These are phyloP conservation scores for Axea sp. DNA, from an alignment of 2,888 invertebrate genomes.

Conservation along the genomic window DNA sequence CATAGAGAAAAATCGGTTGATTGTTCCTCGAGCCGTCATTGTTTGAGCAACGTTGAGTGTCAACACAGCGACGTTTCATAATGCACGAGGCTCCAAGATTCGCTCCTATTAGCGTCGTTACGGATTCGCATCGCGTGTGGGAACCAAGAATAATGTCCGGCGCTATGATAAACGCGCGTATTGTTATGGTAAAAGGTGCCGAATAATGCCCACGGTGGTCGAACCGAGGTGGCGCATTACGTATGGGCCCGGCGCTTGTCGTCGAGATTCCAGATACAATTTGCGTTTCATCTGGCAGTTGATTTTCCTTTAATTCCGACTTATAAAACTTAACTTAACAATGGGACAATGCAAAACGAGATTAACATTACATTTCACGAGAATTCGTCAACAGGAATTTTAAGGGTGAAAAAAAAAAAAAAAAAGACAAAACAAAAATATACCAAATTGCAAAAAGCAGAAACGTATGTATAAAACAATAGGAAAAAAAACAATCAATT, in stretches of 20 bases:
- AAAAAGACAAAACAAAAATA: too few species aligned
- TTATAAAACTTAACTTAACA: background rate
- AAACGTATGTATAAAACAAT: too few species aligned
- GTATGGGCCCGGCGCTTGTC: conserved; percentile 32
- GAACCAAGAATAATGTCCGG: conserved; percentile 68
- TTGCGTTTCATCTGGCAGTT: background rate
- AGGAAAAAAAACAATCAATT: too few species aligned
- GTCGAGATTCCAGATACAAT: conserved; percentile 8
- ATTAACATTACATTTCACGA: conserved; percentile 3
- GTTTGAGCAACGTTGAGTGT: conserved; percentile 39
- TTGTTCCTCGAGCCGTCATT: conserved; percentile 1
- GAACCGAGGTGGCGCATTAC: conserved; percentile 35
- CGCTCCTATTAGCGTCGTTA: conserved; percentile 68
- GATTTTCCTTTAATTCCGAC: conserved; percentile 6
- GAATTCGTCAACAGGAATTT: background rate
- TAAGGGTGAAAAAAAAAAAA: too few species aligned
- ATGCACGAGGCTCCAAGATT: conserved; percentile 20
- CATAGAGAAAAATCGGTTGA: conserved; percentile 14
- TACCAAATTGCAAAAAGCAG: too few species aligned
- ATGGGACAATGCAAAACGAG: background rate
- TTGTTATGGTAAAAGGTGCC: conserved; percentile 63
- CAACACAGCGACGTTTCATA: conserved; percentile 27
- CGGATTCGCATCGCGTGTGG: conserved; percentile 72
- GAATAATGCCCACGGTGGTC: conserved; percentile 3
- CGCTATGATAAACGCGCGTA: conserved; percentile 59